Conservation (phyloP, 2,888 invertebrate genomes). For the Metallyticus violacea region DNA sequence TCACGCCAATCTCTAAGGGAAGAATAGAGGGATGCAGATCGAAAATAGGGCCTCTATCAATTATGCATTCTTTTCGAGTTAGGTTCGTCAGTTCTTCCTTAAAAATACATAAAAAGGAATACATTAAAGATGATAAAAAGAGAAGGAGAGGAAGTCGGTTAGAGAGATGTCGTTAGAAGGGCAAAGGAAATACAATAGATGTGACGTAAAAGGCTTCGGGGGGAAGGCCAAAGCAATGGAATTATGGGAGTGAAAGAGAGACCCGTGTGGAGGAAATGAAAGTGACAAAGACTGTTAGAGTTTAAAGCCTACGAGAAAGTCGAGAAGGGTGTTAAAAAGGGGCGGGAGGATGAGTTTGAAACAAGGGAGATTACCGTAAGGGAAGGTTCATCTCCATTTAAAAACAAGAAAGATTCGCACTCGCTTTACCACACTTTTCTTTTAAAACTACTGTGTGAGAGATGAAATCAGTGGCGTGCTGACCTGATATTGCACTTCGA, state of each 20-base stretch:
- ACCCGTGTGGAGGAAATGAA: neutral
- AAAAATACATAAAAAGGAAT: neutral
- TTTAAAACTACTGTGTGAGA: neutral
- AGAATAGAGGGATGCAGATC: neutral
- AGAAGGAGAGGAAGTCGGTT: neutral
- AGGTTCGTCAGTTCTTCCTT: neutral
- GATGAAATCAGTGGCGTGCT: neutral
- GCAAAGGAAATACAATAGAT: neutral
- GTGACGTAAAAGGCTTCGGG: neutral
- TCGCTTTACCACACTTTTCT: neutral
- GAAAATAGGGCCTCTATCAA: neutral
- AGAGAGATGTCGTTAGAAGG: neutral
- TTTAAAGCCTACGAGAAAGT: neutral
- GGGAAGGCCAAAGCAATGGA: neutral
- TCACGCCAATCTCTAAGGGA: neutral
- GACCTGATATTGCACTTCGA: neutral
- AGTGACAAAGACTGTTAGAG: neutral
- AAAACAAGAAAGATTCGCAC: neutral
- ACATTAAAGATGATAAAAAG: neutral
- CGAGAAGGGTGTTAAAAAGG: neutral
- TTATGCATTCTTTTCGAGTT: neutral
- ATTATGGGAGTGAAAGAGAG: neutral
- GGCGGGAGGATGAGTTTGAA: neutral
- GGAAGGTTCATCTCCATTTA: neutral
- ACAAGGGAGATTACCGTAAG: neutral